Base-by-base conservation (phyloP, 2,113 vertebrate species). In the Xiphophorus maculatus region DNA sequence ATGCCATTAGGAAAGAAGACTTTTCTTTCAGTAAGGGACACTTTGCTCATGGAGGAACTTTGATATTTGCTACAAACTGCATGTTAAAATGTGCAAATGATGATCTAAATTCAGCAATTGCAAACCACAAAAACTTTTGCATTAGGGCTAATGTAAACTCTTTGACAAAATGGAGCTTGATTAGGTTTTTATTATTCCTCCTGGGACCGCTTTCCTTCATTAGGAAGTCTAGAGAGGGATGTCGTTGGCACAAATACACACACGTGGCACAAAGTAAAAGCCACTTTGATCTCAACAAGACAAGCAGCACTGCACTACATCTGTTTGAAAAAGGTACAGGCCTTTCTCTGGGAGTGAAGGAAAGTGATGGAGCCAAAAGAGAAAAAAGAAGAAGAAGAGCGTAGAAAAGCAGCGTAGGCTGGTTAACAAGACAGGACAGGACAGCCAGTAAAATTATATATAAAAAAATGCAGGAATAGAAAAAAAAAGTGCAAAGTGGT, bases 61-160 rank as follows among this genome's bases (percentile, higher is more conserved):
- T 82, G 69, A 2, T 64, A 86, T 90, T 88, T 87, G 80, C 90
- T 90, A 83, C 17, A 33, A 78, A 86, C 76, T 87, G 85, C 70
- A 88, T 89, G 82, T 89, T 88, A 77, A 90, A 76, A 85, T 89
- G 68, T 89, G 89, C 84, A 87, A 89, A 89, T 89, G 60, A 81
- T 63, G 77, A 80, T 75, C 65, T 78, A 77, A 84, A 87, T 63
- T 76, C 35, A 30, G 62, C 77, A 72, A 74, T 73, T 42, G 30
- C 60, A 83, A 80, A 79, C 82, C 79, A 54, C 0, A 32, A 82
- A 73, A 81, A 85, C 40, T 84, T 87, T 79, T 83, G 80, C 81
- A n/a, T n/a, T 58, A 25, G 51, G 65, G 82, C 35, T 73, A 35
- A 75, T 86, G 60, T 17, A 17, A 78, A 17, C 30, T 32, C 73